Conservation (phyloP, 2,113 vertebrate genomes). For the Sapayoa aenigma region DNA sequence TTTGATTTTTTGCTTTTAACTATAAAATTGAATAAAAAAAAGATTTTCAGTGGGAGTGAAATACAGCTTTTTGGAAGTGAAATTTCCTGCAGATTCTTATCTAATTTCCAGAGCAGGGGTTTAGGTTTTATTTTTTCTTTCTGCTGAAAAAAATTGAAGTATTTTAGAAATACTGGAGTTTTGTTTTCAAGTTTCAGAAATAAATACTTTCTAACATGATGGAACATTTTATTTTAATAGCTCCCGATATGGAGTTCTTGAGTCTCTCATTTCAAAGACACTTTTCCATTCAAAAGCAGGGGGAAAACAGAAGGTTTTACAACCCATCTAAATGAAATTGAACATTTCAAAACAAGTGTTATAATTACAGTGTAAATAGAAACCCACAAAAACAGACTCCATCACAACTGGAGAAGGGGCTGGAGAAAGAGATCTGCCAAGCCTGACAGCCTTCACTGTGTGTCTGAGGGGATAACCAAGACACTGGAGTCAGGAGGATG, state of each 20-base stretch:
- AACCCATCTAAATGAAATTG: background rate
- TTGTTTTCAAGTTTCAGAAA: background rate
- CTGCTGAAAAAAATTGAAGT: accelerated
- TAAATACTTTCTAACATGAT: background rate
- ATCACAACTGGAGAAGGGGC: accelerated
- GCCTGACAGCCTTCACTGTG: background rate
- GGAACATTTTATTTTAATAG: background rate
- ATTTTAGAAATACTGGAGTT: background rate
- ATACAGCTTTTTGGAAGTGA: background rate
- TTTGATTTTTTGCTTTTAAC: background rate
- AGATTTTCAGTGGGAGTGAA: background rate
- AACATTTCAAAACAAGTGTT: background rate
- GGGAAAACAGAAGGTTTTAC: background rate
- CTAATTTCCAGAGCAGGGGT: background rate
- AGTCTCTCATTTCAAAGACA: background rate
- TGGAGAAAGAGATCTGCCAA: background rate
- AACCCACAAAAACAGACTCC: background rate
- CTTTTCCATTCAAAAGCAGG: background rate
- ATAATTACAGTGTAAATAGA: background rate
- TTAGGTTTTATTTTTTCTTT: background rate
- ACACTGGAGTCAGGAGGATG: background rate
- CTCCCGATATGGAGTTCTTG: background rate
- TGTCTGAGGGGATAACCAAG: background rate
- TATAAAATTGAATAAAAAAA: background rate
- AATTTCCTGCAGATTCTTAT: background rate